Base-by-base conservation (phyloP, 2,888 invertebrate genomes). In the Drosophila emarginata region DNA sequence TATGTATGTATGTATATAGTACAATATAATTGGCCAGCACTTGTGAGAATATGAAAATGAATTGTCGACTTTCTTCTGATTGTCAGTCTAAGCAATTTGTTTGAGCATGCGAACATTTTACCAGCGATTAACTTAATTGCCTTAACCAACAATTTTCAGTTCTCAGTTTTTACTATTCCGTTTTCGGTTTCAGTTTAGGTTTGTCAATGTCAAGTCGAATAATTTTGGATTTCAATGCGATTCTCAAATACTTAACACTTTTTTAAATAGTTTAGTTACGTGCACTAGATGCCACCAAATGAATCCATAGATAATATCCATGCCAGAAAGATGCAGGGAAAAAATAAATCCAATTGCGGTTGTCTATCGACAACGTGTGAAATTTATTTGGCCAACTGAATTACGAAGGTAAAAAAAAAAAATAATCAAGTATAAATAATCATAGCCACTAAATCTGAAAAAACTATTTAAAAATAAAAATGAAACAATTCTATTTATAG, bases 61-160 rank as follows among this genome's bases (percentile, higher is more conserved):
- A 71, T 67, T 74, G 78, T 58, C 70, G 76, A 77, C 78, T 77
- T 77, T 77, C 76, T 77, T 77, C 23, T 61, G 67, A 67, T 74
- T 77, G 74, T 77, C 71, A 74, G 77, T 71, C 62, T 67, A 61
- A 64, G 77, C 77, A 67, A 45, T 45, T 67, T 78, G 28, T 54
- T 51, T 40, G 54, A 57, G 64, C 81, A 50, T 80, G 85, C 70
- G 76, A 80, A 45, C 45, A 70, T 26, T 70, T 57, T 28, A 26
- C 11, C 15, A 18, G 37, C 64, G 69, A 81, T 80, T 84, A 81
- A 73, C 56, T 78, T 80, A 84, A 80, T 80, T 80, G 79, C 79
- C 36, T 11, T 51, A n/a, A 39, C 11, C 39, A 18, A 45, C 45
- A 45, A 45, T 45, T 40, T 40, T 40, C 5, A 45, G 18, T 15